A percentile compares a stretch with the other conserved stretches of the same genome.
phyloP scores from a whole-genome alignment of 2,797 vertebrate species.

The Momotus momota region DNA sequence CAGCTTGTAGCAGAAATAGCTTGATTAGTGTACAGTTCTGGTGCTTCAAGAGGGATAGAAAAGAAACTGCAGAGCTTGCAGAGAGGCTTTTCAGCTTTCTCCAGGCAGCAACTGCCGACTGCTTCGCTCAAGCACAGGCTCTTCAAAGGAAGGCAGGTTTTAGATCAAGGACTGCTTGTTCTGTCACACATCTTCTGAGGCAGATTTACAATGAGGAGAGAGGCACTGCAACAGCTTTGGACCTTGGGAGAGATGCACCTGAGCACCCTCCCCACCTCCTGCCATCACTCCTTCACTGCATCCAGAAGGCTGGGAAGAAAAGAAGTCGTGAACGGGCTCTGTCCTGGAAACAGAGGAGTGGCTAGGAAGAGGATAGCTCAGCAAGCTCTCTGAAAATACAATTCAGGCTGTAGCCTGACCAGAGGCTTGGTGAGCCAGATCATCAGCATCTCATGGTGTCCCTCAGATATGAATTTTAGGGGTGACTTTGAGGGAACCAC shows the following conservation, averaged over 20 bases:
- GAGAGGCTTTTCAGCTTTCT: constrained; percentile 58
- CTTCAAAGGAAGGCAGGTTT: constrained; percentile 59
- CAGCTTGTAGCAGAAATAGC: constrained; percentile 70
- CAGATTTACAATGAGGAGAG: not conserved
- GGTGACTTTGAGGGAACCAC: not conserved
- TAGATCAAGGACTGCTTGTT: constrained; percentile 46
- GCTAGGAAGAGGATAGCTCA: not conserved
- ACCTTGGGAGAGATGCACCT: not conserved
- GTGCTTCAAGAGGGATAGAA: constrained; percentile 58
- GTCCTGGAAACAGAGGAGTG: not conserved
- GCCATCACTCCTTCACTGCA: not conserved
- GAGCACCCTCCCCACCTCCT: not conserved
- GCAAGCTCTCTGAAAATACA: not conserved
- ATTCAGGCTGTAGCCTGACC: not conserved
- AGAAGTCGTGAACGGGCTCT: not conserved
- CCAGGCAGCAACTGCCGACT: constrained; percentile 50
- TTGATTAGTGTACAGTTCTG: constrained; percentile 68
- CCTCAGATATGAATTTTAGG: not conserved
- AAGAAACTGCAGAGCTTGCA: constrained; percentile 60
- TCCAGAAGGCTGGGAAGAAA: not conserved
- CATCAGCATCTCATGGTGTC: fast-evolving
- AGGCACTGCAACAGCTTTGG: not conserved
- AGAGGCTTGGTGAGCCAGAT: not conserved
- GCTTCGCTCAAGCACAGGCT: not conserved
- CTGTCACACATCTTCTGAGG: not conserved